phyloP scores from a whole-genome alignment of 1,140 invertebrate genomes.

The Leguminivora glycinivorella region DNA sequence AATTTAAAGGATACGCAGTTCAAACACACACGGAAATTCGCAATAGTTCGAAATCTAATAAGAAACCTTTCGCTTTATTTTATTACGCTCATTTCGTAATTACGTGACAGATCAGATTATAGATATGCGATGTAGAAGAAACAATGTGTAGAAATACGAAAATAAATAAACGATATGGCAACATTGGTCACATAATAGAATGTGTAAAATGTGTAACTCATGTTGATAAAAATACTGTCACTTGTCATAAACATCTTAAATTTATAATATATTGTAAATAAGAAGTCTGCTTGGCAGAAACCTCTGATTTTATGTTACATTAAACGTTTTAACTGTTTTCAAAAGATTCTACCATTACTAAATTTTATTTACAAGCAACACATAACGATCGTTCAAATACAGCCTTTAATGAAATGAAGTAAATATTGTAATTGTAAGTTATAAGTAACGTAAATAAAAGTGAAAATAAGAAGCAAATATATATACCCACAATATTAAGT shows the following conservation, averaged over 20 bases:
- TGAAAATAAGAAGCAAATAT: too few species aligned
- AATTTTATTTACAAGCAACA: neutral
- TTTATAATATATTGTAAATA: too few species aligned
- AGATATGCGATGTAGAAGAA: slow-evolving; percentile 7
- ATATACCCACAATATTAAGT: too few species aligned
- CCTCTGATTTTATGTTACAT: neutral
- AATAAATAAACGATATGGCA: slow-evolving; percentile 25
- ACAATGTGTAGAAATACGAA: neutral
- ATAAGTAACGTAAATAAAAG: too few species aligned
- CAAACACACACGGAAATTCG: slow-evolving; percentile 18
- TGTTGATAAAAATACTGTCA: neutral
- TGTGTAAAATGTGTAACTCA: neutral
- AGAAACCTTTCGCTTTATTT: slow-evolving; percentile 19
- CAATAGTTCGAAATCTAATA: neutral
- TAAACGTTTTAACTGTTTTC: neutral
- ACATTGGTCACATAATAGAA: neutral
- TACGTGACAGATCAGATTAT: slow-evolving; percentile 19
- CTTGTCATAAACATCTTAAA: neutral
- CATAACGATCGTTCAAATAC: neutral
- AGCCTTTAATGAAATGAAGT: neutral
- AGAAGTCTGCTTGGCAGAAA: too few species aligned
- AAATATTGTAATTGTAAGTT: neutral
- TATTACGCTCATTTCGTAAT: slow-evolving; percentile 17
- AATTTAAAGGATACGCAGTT: neutral
- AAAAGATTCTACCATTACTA: neutral